Conservation (phyloP, 2,888 invertebrate genomes). For the Drosophila aldrichi region DNA sequence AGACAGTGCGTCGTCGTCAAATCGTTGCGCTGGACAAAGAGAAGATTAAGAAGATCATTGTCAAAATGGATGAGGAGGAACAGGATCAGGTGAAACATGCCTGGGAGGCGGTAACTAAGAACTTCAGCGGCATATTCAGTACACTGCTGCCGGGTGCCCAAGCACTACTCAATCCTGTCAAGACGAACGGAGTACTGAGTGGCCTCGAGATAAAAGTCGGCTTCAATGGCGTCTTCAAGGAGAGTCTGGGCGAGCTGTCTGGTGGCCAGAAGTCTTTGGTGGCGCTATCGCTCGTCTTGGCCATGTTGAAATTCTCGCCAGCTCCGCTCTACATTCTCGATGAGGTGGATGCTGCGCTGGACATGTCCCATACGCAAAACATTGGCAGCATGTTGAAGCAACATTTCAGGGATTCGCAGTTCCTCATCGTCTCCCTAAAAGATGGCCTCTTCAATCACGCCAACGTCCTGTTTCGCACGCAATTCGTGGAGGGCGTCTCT, state of each 20-base stretch:
- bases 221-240: conserved; percentile 98
- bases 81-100: conserved; percentile 92
- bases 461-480: conserved; percentile 97
- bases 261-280: conserved; percentile 98
- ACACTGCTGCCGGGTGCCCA: conserved; percentile 95
- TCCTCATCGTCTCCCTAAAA: conserved; percentile 98
- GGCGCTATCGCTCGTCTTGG: conserved; percentile 97
- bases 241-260: conserved; percentile 96
- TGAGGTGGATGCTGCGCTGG: conserved; percentile 99
- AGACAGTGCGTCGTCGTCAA: conserved; percentile 89
- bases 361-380: conserved; percentile 99
- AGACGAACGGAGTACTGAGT: conserved; percentile 86
- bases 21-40: conserved; percentile 91
- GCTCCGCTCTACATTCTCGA: conserved; percentile 99
- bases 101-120: conserved; percentile 94
- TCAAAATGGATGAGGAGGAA: conserved; percentile 96
- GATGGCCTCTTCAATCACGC: conserved; percentile 99
- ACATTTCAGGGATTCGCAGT: conserved; percentile 96
- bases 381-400: conserved; percentile 97
- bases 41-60: conserved; percentile 92
- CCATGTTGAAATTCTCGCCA: conserved; percentile 98
- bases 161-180: conserved; percentile 91
- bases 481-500: conserved; percentile 98
- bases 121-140: conserved; percentile 97
- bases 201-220: conserved; percentile 97